Evolutionary conservation across 2,888 invertebrate species (phyloP), one percentile per base, ranked within the genome.

Genomic region (Metopia argyrocephala): DNA sequence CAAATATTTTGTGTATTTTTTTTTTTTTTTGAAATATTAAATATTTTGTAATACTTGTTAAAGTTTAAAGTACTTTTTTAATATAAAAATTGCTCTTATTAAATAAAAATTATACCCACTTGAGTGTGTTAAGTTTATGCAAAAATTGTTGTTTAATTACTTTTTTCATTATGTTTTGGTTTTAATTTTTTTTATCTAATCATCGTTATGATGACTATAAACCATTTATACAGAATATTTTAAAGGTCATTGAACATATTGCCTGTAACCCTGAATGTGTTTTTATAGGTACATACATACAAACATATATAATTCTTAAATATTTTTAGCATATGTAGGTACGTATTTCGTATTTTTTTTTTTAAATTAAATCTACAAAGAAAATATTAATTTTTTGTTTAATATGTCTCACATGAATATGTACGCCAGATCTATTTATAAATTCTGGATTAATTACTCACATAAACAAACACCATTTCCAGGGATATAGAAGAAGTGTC

Each of bases 191-290:
- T 66, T 65, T 65, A 64, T 64, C 12, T 64, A 50, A 57, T 50
- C 50, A 65, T 20, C 54, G 52, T 52, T 23, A 48, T 74, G 56
- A 38, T 74, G 20, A 15, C 66, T n/a, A 52, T 52, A 20, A 4
- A 9, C 9, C 21, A 52, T 52, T 12, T 75, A 52, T 15, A 7
- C 27, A 75, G 9, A 38, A 46, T 54, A 62, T 76, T n/a, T 76
- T 76, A 68, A 74, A 81, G 81, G 76, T 81, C 74, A 74, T 74
- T 81, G 76, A 61, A 81, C 81, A 81, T 54, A 56, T 48, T 69
- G 56, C 54, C 21, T 73, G 38, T 61, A 61, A 70, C 69, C 76
- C 61, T 59, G 76, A 69, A 18, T 54, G 38, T 56, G 15, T 69
- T 31, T 46, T 56, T 54, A 50, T 38, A 46, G n/a, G n/a, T n/a